phyloP scores from a whole-genome alignment of 64 coral and sea anemone species.

The Actinia tenebrosa region DNA sequence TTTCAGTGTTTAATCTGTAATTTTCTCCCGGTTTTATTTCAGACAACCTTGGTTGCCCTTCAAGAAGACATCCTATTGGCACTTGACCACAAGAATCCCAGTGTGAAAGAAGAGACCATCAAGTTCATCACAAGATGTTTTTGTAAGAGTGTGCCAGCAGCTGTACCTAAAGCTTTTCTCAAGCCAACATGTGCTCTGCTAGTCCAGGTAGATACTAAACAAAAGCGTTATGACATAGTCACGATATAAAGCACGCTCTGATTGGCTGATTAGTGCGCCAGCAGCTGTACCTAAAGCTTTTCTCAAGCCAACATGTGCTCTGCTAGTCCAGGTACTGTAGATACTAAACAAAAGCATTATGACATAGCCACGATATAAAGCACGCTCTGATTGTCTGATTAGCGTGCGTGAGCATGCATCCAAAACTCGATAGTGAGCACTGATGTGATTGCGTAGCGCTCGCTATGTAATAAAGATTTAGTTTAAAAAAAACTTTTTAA shows the following conservation, averaged over 20 bases:
- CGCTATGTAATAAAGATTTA: too few species aligned
- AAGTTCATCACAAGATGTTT: conserved; percentile 84
- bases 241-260: too few species aligned
- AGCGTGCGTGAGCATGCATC: too few species aligned
- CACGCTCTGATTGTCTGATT: too few species aligned
- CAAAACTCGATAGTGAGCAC: too few species aligned
- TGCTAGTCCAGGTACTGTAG: conserved; percentile 67
- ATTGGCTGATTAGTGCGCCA: conserved; percentile 34
- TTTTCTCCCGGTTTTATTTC: neutral
- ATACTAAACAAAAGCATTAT: neutral
- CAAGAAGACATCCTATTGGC: conserved; percentile 72
- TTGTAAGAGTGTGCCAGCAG: conserved; percentile 72
- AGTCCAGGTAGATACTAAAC: conserved; percentile 53
- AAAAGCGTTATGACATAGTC: too few species aligned
- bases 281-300: conserved; percentile 72
- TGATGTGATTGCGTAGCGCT: too few species aligned
- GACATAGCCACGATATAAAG: too few species aligned
- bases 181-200: conserved; percentile 78
- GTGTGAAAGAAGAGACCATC: conserved; percentile 84
- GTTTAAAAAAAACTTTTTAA: too few species aligned
- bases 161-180: conserved; percentile 70
- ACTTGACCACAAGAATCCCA: conserved; percentile 88
- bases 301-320: conserved; percentile 72
- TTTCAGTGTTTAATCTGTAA: too few species aligned
- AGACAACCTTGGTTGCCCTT: conserved; percentile 86